Conservation (phyloP, 2,888 invertebrate species). For the Hyalella azteca region DNA sequence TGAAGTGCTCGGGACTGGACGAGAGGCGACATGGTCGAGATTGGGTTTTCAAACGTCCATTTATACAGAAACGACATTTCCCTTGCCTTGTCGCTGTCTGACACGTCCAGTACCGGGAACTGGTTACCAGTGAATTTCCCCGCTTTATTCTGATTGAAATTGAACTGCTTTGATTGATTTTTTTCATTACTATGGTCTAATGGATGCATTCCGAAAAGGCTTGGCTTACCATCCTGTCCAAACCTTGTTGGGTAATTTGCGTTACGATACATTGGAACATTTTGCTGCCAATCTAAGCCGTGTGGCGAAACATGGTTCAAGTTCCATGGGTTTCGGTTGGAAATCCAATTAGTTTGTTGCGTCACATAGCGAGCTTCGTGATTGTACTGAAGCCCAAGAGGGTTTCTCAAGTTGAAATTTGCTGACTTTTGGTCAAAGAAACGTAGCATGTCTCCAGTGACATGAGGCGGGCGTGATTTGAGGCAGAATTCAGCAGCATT, state of each 20-base stretch:
- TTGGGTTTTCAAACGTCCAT: not conserved
- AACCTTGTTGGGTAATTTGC: not conserved
- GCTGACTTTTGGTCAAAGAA: not conserved
- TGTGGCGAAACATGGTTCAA: not conserved
- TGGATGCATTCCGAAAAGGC: not conserved
- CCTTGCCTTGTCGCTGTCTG: not conserved
- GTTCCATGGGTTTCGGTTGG: not conserved
- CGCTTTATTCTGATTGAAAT: not conserved
- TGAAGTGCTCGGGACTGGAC: not conserved
- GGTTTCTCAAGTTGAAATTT: not conserved
- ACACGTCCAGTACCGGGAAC: not conserved
- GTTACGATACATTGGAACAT: not conserved
- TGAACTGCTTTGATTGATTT: too few species aligned
- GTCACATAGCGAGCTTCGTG: not conserved
- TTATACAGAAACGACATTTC: not conserved
- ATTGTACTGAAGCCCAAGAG: not conserved
- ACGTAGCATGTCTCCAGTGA: not conserved
- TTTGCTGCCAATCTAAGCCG: not conserved
- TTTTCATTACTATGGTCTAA: not conserved
- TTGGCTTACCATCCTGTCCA: not conserved
- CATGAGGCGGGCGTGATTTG: not conserved
- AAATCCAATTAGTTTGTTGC: not conserved
- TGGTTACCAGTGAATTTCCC: not conserved
- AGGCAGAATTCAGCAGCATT: conserved; percentile 28
- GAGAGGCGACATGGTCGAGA: not conserved